phyloP scores from a whole-genome alignment of 2,888 invertebrate species.

The Neocrepidodera transversa region DNA sequence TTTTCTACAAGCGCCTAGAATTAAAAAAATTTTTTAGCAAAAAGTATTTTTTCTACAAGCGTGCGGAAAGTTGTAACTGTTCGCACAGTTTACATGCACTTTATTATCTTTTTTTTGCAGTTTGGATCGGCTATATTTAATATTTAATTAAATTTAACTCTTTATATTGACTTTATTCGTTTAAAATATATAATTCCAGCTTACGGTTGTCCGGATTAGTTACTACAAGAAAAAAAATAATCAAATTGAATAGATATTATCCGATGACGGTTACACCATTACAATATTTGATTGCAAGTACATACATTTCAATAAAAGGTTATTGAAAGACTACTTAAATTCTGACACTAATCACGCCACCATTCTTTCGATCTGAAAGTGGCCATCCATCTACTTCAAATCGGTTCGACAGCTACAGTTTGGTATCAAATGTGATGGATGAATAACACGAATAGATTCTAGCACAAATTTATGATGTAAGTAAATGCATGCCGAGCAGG shows the following conservation, averaged over 20 bases:
- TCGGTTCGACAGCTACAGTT: constrained; percentile 36
- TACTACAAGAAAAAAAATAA: constrained; percentile 27
- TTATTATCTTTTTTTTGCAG: no score
- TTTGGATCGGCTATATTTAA: no score
- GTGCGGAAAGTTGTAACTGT: no score
- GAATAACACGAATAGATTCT: constrained; percentile 25
- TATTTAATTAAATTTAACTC: no score
- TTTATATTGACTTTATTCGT: no score
- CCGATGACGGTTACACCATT: constrained; percentile 23
- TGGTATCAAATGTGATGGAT: constrained; percentile 35
- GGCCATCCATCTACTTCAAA: constrained; percentile 41
- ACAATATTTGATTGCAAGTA: constrained; percentile 36
- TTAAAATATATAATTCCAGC: no score
- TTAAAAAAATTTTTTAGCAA: no score
- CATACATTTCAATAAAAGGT: constrained; percentile 39
- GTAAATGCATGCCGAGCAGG: constrained; percentile 6
- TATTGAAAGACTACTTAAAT: constrained; percentile 43
- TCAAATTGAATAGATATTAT: constrained; percentile 30
- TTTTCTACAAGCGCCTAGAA: no score
- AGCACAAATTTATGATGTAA: constrained; percentile 16
- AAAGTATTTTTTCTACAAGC: no score
- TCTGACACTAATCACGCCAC: constrained; percentile 28
- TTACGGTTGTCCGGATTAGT: no score
- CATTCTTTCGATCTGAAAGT: constrained; percentile 29
- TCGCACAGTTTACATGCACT: no score